phyloP scores from a whole-genome alignment of 2,797 vertebrate genomes.

The Picus viridis region DNA sequence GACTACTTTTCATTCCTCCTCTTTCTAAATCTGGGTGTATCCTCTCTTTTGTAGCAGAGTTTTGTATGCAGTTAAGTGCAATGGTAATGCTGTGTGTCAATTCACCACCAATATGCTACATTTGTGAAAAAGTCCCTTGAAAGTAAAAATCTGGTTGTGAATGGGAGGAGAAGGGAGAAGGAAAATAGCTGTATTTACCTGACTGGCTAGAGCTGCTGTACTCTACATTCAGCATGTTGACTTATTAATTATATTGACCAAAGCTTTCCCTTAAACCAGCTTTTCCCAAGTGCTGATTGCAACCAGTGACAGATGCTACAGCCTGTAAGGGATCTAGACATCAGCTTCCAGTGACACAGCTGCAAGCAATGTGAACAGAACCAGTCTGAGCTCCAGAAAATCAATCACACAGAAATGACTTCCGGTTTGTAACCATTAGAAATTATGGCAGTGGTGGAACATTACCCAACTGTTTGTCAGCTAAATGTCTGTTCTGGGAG shows the following conservation, averaged over 20 bases:
- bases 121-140: background rate
- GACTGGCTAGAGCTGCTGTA: background rate
- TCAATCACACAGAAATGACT: background rate
- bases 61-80: background rate
- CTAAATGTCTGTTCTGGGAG: background rate
- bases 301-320: background rate
- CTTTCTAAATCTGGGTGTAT: background rate
- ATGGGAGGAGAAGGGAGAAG: background rate
- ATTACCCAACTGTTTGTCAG: background rate
- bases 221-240: background rate
- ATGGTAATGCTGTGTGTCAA: background rate
- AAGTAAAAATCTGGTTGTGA: background rate
- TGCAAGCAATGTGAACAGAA: constrained; percentile 23
- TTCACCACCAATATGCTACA: background rate
- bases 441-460: accelerated
- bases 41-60: background rate
- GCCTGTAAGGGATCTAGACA: constrained; percentile 17
- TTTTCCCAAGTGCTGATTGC: background rate
- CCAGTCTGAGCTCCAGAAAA: constrained; percentile 24
- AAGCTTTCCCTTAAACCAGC: background rate
- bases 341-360: constrained; percentile 1
- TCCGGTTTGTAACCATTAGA: background rate
- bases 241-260: background rate
- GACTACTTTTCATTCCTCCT: background rate
- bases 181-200: background rate